phyloP scores from a whole-genome alignment of 1,140 invertebrate genomes.

The Trichogramma pretiosum region DNA sequence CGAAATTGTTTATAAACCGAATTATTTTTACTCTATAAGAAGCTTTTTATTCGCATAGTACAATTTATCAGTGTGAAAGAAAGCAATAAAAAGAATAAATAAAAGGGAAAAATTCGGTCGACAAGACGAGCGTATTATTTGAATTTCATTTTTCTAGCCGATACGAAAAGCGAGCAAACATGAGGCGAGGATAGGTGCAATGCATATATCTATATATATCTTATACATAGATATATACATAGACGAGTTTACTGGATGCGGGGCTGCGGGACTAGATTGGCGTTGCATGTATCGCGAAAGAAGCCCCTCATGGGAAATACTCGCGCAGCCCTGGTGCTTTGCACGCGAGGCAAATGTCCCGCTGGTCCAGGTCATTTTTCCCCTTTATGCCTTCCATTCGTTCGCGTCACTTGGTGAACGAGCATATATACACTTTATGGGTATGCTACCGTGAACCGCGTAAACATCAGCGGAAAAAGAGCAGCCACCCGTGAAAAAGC shows the following conservation, averaged over 20 bases:
- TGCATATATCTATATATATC: too few relatives aligned
- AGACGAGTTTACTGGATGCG: too few relatives aligned
- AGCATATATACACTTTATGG: neutral
- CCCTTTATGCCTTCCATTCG: slow-evolving; percentile 40
- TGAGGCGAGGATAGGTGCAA: too few relatives aligned
- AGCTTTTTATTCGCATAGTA: too few relatives aligned
- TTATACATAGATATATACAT: too few relatives aligned
- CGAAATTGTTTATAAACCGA: too few relatives aligned
- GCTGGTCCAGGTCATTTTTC: slow-evolving; percentile 37
- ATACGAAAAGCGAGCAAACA: too few relatives aligned
- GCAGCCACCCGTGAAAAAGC: neutral
- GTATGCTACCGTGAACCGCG: neutral
- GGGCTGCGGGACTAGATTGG: slow-evolving; percentile 20
- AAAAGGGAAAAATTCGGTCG: too few relatives aligned
- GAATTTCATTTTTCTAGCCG: slow-evolving; percentile 35
- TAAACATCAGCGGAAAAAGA: neutral
- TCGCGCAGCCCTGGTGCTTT: slow-evolving; percentile 11
- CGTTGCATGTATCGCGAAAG: slow-evolving; percentile 21
- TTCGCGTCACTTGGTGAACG: slow-evolving; percentile 31
- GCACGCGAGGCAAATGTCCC: slow-evolving; percentile 24
- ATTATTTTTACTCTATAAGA: too few relatives aligned
- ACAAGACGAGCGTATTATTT: slow-evolving; percentile 27
- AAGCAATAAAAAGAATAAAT: too few relatives aligned
- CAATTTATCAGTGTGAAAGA: too few relatives aligned
- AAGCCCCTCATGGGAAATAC: slow-evolving; percentile 36